phyloP scores from a whole-genome alignment of 2,888 invertebrate genomes.

The Meteorus colon region DNA sequence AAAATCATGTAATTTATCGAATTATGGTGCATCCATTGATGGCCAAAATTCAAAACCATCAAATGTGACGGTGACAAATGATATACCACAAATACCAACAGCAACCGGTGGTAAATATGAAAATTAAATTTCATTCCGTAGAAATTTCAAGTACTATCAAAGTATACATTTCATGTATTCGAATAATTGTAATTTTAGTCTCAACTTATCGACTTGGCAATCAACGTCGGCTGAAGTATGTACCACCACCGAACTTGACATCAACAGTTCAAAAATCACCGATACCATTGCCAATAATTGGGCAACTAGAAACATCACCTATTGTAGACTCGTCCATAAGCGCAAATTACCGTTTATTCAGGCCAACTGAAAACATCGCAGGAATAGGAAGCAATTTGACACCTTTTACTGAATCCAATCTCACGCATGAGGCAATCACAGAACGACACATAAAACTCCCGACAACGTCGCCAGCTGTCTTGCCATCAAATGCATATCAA shows the following conservation, averaged over 20 bases:
- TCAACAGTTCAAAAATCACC: constrained; percentile 55
- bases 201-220: constrained; percentile 79
- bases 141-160: background rate
- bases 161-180: constrained; percentile 23
- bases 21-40: background rate
- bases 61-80: background rate
- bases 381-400: constrained; percentile 10
- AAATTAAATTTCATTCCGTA: background rate
- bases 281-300: constrained; percentile 41
- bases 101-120: background rate
- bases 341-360: constrained; percentile 42
- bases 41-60: background rate
- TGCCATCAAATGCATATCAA: constrained; percentile 18
- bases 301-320: constrained; percentile 24
- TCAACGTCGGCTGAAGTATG: constrained; percentile 82
- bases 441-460: constrained; percentile 23
- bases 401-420: background rate
- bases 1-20: background rate
- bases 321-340: constrained; percentile 26
- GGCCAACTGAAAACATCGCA: constrained; percentile 33
- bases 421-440: background rate
- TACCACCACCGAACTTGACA: constrained; percentile 84
- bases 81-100: constrained; percentile 2
- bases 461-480: constrained; percentile 33
- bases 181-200: constrained; percentile 55